Base-by-base conservation (phyloP, 2,113 vertebrate genomes). In the Echinops telfairi region DNA sequence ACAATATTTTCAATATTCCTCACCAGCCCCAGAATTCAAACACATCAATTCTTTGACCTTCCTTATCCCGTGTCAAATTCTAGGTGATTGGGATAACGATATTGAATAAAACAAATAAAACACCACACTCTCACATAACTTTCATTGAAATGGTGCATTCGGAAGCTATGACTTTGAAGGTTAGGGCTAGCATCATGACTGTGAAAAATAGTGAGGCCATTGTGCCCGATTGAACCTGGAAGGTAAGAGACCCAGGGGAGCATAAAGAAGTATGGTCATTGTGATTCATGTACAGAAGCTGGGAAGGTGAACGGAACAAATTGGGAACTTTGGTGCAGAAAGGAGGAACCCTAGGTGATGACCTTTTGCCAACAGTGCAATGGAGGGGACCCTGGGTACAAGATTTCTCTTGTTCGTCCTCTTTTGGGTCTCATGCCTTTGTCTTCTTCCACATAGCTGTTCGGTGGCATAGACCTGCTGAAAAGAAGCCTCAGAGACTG, bases 151-250 rank as follows among this genome's bases (percentile, higher is more conserved):
- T 81, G 6, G 38, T 68, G 8, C 53, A 2, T 89, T 73, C 78
- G 73, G 38, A 89, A 81, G 33, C 12, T 71, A 40, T 70, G 70
- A 27, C 1, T 78, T 0, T 17, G 11, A 85, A 78, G 62, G 6
- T 3, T 27, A 84, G 66, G 38, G 43, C 68, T 73, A 78, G 8
- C 2, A 53, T 68, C 33, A 47, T 6, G 85, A 2, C 38, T 92
- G 33, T 84, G 60, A 91, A 38, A 82, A 80, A 80, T 66, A 27
- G 36, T 75, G 17, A 33, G 23, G 53, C 70, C 47, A 31, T 1
- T 92, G 47, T 77, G 16, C 17, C n/a, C 90, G 60, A 64, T 16
- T 83, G 7, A 89, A 91, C 57, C 68, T 6, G 10, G 62, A 94
- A 79, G 22, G 20, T 27, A 68, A 73, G 70, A 75, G 36, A 81